Evolutionary conservation across 2,888 invertebrate genomes (phyloP), one percentile per base, ranked within the genome.

Genomic region (Sarcophaga carnaria): DNA sequence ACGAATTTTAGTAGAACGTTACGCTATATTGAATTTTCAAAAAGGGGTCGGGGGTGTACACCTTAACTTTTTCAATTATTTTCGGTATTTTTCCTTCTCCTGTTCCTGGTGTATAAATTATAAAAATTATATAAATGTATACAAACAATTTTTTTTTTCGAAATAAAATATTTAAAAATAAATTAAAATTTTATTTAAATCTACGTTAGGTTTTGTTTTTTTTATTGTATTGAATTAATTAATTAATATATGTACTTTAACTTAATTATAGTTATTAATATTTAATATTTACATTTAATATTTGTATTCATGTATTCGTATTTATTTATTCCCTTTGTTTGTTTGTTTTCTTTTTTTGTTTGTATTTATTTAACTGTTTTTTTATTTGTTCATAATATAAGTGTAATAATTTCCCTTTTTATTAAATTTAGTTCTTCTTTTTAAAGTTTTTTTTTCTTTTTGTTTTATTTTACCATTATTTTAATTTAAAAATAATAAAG

Each of bases 1-100:
- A 84, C 84, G 87, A 87, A 87, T 87, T 87, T 87, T 87, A 87
- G 87, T 87, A 84, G 84, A 87, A 87, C 71, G 25, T 83, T 87
- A 87, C 87, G 87, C 87, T 79, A 84, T 87, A 74, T 77, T 47
- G 77, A 81, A 74, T 76, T 45, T 80, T 54, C 37, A 14, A 54
- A 22, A 54, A 14, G 54, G 54, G 54, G 37, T 25, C 3, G 54
- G 62, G 60, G 71, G 5, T 10, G 3, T 10, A 10, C 54, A 10
- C 37, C 37, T 37, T 37, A 37, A 37, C 2, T 37, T 37, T 37
- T 37, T 37, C 37, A 37, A 37, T 37, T 37, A 37, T 8, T 10
- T 37, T 10, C 37, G 37, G 8, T 37, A 37, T 8, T 37, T 37
- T 37, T 37, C 37, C 37, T 8, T 37, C 10, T 37, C 37, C 37